Conservation (phyloP, 2,888 invertebrate species). For the Microplitis deprimator region DNA sequence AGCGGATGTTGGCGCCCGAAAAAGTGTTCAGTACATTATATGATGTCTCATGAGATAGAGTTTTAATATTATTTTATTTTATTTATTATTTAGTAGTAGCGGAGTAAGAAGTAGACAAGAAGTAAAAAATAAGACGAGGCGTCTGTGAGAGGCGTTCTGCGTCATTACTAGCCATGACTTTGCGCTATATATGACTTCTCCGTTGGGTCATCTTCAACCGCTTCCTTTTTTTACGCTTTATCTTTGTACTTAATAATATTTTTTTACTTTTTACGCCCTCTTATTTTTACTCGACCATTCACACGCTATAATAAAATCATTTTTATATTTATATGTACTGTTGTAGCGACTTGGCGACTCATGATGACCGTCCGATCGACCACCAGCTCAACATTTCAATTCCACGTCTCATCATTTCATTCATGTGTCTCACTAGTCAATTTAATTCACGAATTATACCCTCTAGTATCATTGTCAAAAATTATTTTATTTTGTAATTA, state of each 20-base stretch:
- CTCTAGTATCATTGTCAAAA: not conserved
- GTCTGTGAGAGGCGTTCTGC: conserved; percentile 59
- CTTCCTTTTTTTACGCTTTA: conserved; percentile 41
- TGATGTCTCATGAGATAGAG: conserved; percentile 32
- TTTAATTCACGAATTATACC: conserved; percentile 29
- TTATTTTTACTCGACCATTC: conserved; percentile 54
- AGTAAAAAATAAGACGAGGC: conserved; percentile 50
- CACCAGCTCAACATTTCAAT: conserved; percentile 20
- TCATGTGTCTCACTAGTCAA: conserved; percentile 20
- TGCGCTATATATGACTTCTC: conserved; percentile 61
- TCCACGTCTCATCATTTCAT: conserved; percentile 24
- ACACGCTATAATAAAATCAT: conserved; percentile 56
- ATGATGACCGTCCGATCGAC: conserved; percentile 30
- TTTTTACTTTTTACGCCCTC: conserved; percentile 50
- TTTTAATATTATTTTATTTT: conserved; percentile 28
- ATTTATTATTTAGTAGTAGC: conserved; percentile 29
- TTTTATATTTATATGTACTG: not conserved
- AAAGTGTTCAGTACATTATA: conserved; percentile 24
- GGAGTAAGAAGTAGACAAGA: conserved; percentile 37
- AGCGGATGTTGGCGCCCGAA: conserved; percentile 42
- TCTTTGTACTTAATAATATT: conserved; percentile 3
- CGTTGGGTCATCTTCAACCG: conserved; percentile 53
- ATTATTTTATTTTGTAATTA: no score
- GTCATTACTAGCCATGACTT: conserved; percentile 69
- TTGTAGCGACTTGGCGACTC: conserved; percentile 15